Evolutionary conservation across 2,113 vertebrate genomes (phyloP).

Genomic region (Pseudorectes ferrugineus): DNA sequence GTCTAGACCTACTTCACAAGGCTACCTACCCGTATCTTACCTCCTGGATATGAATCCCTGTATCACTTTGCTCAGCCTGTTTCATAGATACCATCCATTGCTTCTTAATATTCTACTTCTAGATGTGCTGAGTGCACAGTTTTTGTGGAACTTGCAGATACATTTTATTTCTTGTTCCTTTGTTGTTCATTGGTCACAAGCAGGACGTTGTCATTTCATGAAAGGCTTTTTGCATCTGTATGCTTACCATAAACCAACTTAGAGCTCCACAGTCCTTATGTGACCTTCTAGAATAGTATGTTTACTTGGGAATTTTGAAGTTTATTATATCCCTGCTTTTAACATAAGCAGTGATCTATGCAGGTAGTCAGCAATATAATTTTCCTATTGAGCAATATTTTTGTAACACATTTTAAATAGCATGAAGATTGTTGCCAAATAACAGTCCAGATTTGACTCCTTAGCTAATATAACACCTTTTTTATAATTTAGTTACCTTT

Average conservation of each 20-base stretch:
- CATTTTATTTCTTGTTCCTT: background rate
- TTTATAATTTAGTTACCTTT: background rate
- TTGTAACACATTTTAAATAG: background rate
- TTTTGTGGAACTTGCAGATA: background rate
- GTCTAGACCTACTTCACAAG: background rate
- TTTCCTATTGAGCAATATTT: background rate
- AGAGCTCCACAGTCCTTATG: background rate
- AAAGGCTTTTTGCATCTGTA: background rate
- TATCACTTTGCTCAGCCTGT: background rate
- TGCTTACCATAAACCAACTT: background rate
- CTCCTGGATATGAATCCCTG: background rate
- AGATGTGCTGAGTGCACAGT: background rate
- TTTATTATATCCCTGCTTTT: background rate
- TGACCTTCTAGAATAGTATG: background rate
- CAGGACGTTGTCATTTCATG: background rate
- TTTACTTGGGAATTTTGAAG: background rate
- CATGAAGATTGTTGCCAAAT: background rate
- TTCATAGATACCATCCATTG: background rate
- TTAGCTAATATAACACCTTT: background rate
- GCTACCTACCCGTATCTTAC: background rate
- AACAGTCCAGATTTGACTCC: background rate
- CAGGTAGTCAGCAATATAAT: background rate
- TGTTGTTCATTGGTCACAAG: background rate
- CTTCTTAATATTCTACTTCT: background rate
- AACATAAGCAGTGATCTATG: background rate